Evolutionary conservation across 2,113 vertebrate genomes (phyloP).

Genomic region (Myiagra hebetior): DNA sequence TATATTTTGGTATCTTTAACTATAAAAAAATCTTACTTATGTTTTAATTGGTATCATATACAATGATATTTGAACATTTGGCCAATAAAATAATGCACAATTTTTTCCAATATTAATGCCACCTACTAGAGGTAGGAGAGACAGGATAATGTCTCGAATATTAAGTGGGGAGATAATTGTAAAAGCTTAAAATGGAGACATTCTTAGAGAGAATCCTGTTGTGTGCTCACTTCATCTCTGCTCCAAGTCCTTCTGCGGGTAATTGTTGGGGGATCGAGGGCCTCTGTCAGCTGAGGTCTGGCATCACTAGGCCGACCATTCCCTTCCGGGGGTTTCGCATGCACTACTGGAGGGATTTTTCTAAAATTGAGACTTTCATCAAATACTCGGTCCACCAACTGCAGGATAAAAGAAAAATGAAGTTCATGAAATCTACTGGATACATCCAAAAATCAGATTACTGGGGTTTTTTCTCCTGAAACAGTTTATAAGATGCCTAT

Average conservation of each 20-base stretch:
- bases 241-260: slow-evolving; percentile 95
- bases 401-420: slow-evolving; percentile 40
- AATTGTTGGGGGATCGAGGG: slow-evolving; percentile 85
- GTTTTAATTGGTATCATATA: background rate
- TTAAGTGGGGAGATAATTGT: background rate
- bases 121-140: background rate
- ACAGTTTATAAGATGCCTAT: background rate
- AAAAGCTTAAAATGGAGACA: background rate
- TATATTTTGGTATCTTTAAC: background rate
- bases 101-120: background rate
- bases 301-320: slow-evolving; percentile 84
- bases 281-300: slow-evolving; percentile 83
- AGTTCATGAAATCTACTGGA: slow-evolving; percentile 17
- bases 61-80: background rate
- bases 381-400: slow-evolving; percentile 98
- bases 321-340: slow-evolving; percentile 86
- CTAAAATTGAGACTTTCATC: slow-evolving; percentile 98
- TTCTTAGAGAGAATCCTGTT: background rate
- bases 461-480: slow-evolving; percentile 19
- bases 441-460: background rate
- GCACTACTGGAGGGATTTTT: slow-evolving; percentile 91
- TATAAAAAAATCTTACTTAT: background rate
- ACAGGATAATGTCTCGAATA: background rate
- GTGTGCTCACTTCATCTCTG: slow-evolving; percentile 89
- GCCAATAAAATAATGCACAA: background rate